These are phyloP conservation scores for Melanotaenia duboulayi DNA, from an alignment of 2,113 vertebrate genomes.

Conservation along the genomic window DNA sequence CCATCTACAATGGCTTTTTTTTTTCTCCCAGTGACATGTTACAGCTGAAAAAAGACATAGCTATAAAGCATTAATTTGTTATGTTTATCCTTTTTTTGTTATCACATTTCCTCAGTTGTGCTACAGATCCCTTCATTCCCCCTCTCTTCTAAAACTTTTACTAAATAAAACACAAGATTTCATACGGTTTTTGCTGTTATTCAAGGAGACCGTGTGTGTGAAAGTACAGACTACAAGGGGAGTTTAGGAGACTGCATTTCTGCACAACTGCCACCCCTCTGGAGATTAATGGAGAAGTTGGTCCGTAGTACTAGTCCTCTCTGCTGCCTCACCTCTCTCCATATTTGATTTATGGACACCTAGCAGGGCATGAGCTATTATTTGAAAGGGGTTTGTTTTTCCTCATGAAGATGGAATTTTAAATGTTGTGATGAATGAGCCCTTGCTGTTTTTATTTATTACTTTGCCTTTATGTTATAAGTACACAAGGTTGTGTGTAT, in stretches of 20 bases:
- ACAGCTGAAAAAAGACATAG: too few species aligned
- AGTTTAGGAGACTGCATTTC: constrained; percentile 54
- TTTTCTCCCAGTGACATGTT: too few species aligned
- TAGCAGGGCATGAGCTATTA: constrained; percentile 73
- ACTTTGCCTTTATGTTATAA: constrained; percentile 32
- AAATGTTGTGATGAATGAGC: constrained; percentile 79
- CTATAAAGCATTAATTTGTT: not conserved
- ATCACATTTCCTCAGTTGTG: not conserved
- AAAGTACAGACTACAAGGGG: constrained; percentile 43
- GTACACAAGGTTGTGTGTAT: not conserved
- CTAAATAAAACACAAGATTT: constrained; percentile 56
- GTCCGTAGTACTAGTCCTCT: constrained; percentile 57
- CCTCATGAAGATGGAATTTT: constrained; percentile 79
- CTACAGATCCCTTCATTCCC: constrained; percentile 7
- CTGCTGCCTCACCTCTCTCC: constrained; percentile 58
- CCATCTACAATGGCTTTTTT: too few species aligned
- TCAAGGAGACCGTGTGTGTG: constrained; percentile 52
- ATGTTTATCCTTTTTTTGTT: constrained; percentile 4
- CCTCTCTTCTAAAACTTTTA: constrained; percentile 38
- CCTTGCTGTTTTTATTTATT: constrained; percentile 65
- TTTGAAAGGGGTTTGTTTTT: constrained; percentile 79
- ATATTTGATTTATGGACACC: constrained; percentile 77
- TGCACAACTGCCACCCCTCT: constrained; percentile 62
- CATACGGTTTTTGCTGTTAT: constrained; percentile 33
- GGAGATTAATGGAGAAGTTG: constrained; percentile 78